Evolutionary conservation across 1,140 invertebrate species (phyloP), one percentile per base, ranked within the genome.

Genomic region (Cyphomyrmex costatus): DNA sequence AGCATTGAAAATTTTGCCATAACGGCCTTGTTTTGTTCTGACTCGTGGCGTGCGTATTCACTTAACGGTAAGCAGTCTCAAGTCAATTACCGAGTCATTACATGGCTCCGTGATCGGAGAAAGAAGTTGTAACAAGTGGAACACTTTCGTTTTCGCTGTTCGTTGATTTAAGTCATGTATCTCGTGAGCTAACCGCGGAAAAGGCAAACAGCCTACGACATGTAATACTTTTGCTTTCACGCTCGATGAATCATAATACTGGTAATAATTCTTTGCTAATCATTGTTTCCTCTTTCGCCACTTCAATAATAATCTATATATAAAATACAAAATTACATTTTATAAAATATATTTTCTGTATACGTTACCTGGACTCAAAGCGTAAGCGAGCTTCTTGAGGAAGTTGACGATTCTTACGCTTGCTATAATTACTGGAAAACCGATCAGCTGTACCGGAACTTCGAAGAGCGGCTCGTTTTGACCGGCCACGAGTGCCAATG

Each of bases 391-490:
- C 93, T 98, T 98, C 94, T 98, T 98, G 70, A 98, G 96, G 90
- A 98, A 98, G 94, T 98, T 98, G 1, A 97, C 96, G 60, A 98
- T 94, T 92, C 97, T 95, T n/a, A 98, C 97, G 3, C 97, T 97
- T 33, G 97, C 92, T 70, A 98, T 97, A 89, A 98, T 98, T 53
- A 98, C 96, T 0, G 98, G 98, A 91, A 98, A 98, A 63, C 97
- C 98, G 10, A 98, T 95, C 53, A 98, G 94, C 92, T 98, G 97
- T 14, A 98, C 97, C 1, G 98, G 97, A 58, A 98, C 90, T 92
- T 98, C 97, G 90, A 98, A 97, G 0, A 96, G 90, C 19, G 96
- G 96, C 90, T 97, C 97, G 53, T 96, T 94, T 3, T 95, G 93
- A 80, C 76, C 90, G 10, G 36, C 88, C 51, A 94, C 92, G 14